Evolutionary conservation across 2,113 vertebrate species (phyloP), one percentile per base, ranked within the genome.

Genomic region (Spizaetus ornatus): DNA sequence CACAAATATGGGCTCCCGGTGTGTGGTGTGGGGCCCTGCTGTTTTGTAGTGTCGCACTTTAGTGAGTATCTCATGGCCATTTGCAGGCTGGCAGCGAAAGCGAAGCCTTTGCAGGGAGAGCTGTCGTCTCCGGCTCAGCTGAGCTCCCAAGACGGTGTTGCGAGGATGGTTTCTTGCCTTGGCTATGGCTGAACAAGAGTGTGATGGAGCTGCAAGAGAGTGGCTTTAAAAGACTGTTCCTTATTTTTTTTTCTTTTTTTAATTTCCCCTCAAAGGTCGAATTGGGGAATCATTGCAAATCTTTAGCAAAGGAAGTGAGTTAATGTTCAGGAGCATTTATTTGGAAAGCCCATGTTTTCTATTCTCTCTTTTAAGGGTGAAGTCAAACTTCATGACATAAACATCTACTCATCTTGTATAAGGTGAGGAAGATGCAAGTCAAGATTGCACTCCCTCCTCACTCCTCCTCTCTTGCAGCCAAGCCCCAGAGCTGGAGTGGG

Each of bases 121-220:
- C n/a, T 55, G 15, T 27, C 1, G 0, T 12, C 26, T 72, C 17
- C 1, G 2, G 31, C 47, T 55, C 53, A 67, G 21, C 55, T 2
- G 19, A 61, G 27, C 10, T 88, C 20, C 69, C 34, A n/a, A 20
- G 10, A 10, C 2, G 1, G 11, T 25, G 32, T 53, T 62, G 23
- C 11, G 50, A 40, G n/a, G 56, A 8, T 15, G 34, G 26, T 38
- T 93, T 74, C 43, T 79, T 4, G 0, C 36, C 42, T 83, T 2
- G 1, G 32, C 26, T 55, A 3, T 3, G 40, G 26, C 34, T 86
- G 47, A 90, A 11, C 20, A n/a, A 40, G 29, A 5, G 2, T 66
- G 25, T 0, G 3, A 50, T 50, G 48, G 48, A 87, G 15, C 14
- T 78, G 22, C 42, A 78, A 84, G 11, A 7, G 26, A 52, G 9